These are phyloP conservation scores for Aphyosemion australe DNA, from an alignment of 2,113 vertebrate species.

Conservation along the genomic window DNA sequence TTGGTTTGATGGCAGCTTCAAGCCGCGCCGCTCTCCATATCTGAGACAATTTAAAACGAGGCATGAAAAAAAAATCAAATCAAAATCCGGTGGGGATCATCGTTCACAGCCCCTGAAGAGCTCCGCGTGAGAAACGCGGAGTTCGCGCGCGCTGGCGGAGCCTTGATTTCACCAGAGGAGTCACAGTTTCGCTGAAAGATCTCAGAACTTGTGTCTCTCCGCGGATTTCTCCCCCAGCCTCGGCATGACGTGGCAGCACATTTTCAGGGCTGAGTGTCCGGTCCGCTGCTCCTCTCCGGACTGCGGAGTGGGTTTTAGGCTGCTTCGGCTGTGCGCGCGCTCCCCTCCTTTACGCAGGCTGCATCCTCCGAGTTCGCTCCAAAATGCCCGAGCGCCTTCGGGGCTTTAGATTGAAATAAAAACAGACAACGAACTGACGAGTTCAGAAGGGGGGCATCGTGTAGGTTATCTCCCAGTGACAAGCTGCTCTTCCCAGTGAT, in stretches of 20 bases:
- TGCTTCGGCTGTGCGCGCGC: slow-evolving; percentile 38
- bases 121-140: slow-evolving; percentile 20
- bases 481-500: slow-evolving; percentile 51
- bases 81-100: slow-evolving; percentile 48
- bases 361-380: slow-evolving; percentile 40
- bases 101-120: neutral
- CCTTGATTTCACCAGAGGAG: slow-evolving; percentile 28
- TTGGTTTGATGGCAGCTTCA: slow-evolving; percentile 31
- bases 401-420: slow-evolving; percentile 38
- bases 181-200: slow-evolving; percentile 55
- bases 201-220: slow-evolving; percentile 51
- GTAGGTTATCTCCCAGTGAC: slow-evolving; percentile 70
- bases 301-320: slow-evolving; percentile 26
- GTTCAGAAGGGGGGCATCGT: slow-evolving; percentile 40
- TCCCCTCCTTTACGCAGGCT: slow-evolving; percentile 23
- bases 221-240: slow-evolving; percentile 30
- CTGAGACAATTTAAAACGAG: slow-evolving; percentile 23
- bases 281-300: slow-evolving; percentile 10
- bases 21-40: slow-evolving; percentile 33
- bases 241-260: slow-evolving; percentile 38
- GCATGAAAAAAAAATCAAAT: slow-evolving; percentile 1
- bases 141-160: slow-evolving; percentile 28
- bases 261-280: slow-evolving; percentile 15
- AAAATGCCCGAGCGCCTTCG: slow-evolving; percentile 29
- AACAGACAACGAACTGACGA: slow-evolving; percentile 57